These are phyloP conservation scores for Nerophis ophidion DNA, from an alignment of 2,113 vertebrate genomes.

Conservation along the genomic window DNA sequence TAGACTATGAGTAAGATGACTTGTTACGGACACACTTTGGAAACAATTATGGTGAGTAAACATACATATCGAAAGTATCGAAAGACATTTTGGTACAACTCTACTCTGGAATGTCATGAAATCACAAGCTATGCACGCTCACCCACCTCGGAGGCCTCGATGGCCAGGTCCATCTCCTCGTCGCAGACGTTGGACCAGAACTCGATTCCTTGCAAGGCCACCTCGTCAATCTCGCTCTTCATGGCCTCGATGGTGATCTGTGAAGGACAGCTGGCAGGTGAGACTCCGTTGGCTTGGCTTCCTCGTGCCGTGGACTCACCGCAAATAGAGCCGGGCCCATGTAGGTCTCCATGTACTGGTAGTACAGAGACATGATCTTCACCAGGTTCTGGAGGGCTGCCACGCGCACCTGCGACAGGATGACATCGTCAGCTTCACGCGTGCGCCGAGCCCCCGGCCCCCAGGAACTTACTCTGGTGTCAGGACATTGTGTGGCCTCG, in stretches of 20 bases:
- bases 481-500: conserved; percentile 96
- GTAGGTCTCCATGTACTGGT: conserved; percentile 98
- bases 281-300: not conserved
- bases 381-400: conserved; percentile 97
- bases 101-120: too few relatives aligned
- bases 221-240: conserved; percentile 97
- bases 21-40: too few relatives aligned
- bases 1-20: too few relatives aligned
- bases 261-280: not conserved
- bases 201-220: conserved; percentile 95
- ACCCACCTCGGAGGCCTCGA: conserved; percentile 92
- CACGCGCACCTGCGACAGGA: conserved; percentile 83
- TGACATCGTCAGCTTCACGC: not conserved
- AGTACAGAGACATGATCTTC: conserved; percentile 99
- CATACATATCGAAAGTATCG: too few relatives aligned
- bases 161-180: conserved; percentile 98
- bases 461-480: conserved; percentile 84
- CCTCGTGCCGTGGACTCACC: conserved; percentile 66
- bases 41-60: too few relatives aligned
- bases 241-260: conserved; percentile 98
- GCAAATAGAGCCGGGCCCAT: conserved; percentile 98
- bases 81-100: too few relatives aligned
- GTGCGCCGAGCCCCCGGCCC: too few relatives aligned
- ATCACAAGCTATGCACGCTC: too few relatives aligned
- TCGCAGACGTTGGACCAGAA: conserved; percentile 99